phyloP scores from a whole-genome alignment of 2,888 invertebrate genomes.

The Drosophila aldrichi region DNA sequence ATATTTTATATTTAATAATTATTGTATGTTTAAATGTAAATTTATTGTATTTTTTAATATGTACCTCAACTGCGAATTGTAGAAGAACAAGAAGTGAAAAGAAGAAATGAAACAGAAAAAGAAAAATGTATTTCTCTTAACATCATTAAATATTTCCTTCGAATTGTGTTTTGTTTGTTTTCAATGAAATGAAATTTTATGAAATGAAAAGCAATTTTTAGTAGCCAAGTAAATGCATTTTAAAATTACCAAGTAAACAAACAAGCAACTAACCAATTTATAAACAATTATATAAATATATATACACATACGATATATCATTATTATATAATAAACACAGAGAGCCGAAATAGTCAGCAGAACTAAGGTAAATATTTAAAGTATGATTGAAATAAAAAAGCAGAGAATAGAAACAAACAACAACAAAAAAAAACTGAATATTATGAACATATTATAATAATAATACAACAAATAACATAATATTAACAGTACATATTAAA shows the following conservation, averaged over 20 bases:
- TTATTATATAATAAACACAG: slow-evolving; percentile 36
- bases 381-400: slow-evolving; percentile 14
- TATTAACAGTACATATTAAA: slow-evolving; percentile 43
- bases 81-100: slow-evolving; percentile 11
- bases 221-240: slow-evolving; percentile 76
- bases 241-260: slow-evolving; percentile 62
- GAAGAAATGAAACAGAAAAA: background rate
- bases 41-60: slow-evolving; percentile 78
- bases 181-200: slow-evolving; percentile 22
- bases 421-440: slow-evolving; percentile 25
- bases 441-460: slow-evolving; percentile 33
- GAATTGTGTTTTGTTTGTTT: slow-evolving; percentile 44
- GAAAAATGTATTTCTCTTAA: slow-evolving; percentile 14
- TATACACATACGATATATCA: slow-evolving; percentile 26
- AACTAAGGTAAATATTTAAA: slow-evolving; percentile 53
- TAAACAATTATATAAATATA: slow-evolving; percentile 43
- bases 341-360: slow-evolving; percentile 62
- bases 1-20: slow-evolving; percentile 74
- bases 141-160: slow-evolving; percentile 25
- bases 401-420: slow-evolving; percentile 18
- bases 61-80: slow-evolving; percentile 66
- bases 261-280: slow-evolving; percentile 68
- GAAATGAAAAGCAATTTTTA: slow-evolving; percentile 53
- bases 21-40: slow-evolving; percentile 79
- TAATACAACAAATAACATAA: slow-evolving; percentile 20